A percentile compares a stretch with the other conserved stretches of the same genome.
phyloP scores from a whole-genome alignment of 2,888 invertebrate species.

The Julus scandinavius region DNA sequence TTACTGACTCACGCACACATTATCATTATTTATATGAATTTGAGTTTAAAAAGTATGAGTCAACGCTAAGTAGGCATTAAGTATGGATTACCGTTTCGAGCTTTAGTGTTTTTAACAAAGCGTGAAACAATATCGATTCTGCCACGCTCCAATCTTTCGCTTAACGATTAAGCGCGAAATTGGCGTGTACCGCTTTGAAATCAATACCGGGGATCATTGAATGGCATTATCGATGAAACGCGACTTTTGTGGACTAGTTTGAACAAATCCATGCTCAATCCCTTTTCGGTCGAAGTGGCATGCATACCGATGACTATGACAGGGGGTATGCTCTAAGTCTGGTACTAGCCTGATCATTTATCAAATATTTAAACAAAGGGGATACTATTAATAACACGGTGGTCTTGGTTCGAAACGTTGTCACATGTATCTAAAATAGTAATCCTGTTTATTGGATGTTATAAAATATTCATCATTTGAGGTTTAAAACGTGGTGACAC shows the following conservation, averaged over 20 bases:
- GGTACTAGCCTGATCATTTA: background rate
- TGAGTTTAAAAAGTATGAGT: background rate
- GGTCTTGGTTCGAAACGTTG: background rate
- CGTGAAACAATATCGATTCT: background rate
- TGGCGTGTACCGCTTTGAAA: background rate
- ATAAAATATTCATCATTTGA: constrained; percentile 46
- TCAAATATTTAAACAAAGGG: constrained; percentile 19
- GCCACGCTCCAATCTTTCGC: background rate
- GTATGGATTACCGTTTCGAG: too few relatives aligned
- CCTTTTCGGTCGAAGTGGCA: background rate
- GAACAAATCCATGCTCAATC: background rate
- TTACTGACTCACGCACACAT: too few relatives aligned
- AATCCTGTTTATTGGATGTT: background rate
- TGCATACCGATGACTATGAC: background rate
- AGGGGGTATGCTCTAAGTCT: background rate
- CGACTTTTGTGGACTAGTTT: background rate
- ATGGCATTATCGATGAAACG: background rate
- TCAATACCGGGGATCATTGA: background rate
- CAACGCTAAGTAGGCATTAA: background rate
- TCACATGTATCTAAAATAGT: constrained; percentile 49
- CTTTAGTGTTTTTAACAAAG: background rate
- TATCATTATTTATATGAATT: background rate
- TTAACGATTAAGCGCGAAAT: too few relatives aligned
- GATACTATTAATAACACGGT: background rate
- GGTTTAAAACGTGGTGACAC: constrained; percentile 19